Percentiles rank a stretch among this genome's conserved stretches.
phyloP scores from a whole-genome alignment of 1,140 invertebrate species.

The Pachypeltis micranthus region DNA sequence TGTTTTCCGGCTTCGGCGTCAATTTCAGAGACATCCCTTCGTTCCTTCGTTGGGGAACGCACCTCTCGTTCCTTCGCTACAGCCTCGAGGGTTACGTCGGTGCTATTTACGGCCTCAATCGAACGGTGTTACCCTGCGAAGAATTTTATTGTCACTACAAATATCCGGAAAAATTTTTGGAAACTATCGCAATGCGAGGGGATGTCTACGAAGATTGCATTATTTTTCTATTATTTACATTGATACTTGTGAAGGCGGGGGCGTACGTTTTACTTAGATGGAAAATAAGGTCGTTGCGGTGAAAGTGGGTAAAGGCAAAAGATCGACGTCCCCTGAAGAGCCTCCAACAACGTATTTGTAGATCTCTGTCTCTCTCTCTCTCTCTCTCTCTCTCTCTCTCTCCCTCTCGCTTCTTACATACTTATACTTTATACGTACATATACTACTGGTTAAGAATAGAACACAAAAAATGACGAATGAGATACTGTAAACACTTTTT shows the following conservation, averaged over 20 bases:
- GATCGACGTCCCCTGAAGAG: no score
- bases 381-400: no score
- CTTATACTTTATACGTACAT: no score
- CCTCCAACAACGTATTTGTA: no score
- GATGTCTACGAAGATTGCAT: slow-evolving; percentile 77
- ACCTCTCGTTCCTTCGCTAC: slow-evolving; percentile 76
- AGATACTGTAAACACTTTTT: no score
- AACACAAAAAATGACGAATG: no score
- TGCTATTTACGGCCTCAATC: slow-evolving; percentile 69
- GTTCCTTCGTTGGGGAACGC: slow-evolving; percentile 77
- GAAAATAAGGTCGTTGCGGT: slow-evolving; percentile 57
- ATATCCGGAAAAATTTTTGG: slow-evolving; percentile 54
- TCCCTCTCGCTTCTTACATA: no score
- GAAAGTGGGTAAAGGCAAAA: no score
- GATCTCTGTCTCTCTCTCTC: no score
- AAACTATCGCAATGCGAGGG: slow-evolving; percentile 63
- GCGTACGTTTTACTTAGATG: slow-evolving; percentile 72
- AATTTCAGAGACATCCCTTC: slow-evolving; percentile 58
- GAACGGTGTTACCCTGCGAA: slow-evolving; percentile 48
- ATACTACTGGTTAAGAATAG: no score
- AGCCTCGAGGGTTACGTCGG: slow-evolving; percentile 69
- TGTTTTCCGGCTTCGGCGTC: slow-evolving; percentile 75
- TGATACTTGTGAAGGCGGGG: slow-evolving; percentile 54
- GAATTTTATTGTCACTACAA: slow-evolving; percentile 60
- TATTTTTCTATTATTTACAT: slow-evolving; percentile 53